A percentile compares a stretch with the other conserved stretches of the same genome.
These are phyloP conservation scores for Syngnathus rostellatus DNA, from an alignment of 2,797 vertebrate genomes.

Conservation along the genomic window DNA sequence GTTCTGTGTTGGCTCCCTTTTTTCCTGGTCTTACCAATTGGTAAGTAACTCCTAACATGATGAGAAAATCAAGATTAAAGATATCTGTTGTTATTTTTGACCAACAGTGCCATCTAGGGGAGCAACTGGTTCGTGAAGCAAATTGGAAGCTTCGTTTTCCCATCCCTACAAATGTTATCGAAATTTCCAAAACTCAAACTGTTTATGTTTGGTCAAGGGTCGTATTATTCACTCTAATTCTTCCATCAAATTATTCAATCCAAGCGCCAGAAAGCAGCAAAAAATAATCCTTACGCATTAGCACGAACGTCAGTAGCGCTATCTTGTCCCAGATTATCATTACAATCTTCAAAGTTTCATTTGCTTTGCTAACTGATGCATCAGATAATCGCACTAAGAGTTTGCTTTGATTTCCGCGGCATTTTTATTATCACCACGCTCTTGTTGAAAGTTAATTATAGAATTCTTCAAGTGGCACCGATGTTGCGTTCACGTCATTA, in stretches of 20 bases:
- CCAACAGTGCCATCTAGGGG: no score
- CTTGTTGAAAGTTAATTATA: slow-evolving; percentile 3
- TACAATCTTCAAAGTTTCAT: slow-evolving; percentile 1
- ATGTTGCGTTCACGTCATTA: not conserved
- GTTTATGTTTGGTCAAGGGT: not conserved
- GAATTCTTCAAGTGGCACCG: not conserved
- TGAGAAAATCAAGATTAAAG: no score
- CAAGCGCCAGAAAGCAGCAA: not conserved
- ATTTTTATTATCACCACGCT: slow-evolving; percentile 4
- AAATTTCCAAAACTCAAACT: not conserved
- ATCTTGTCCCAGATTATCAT: not conserved
- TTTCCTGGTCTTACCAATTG: slow-evolving; percentile 91
- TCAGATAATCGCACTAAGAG: not conserved
- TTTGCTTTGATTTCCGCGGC: not conserved
- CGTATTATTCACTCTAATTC: not conserved
- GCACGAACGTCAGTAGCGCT: not conserved
- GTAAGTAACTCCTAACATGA: slow-evolving; percentile 58
- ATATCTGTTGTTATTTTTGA: no score
- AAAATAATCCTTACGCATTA: not conserved
- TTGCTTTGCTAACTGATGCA: not conserved
- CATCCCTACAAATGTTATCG: not conserved
- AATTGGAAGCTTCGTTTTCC: no score
- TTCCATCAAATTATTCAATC: not conserved
- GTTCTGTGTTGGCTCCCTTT: slow-evolving; percentile 96
- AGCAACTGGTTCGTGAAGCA: no score